Evolutionary conservation across 2,888 invertebrate species (phyloP).

Genomic region (Yponomeuta malinellus): DNA sequence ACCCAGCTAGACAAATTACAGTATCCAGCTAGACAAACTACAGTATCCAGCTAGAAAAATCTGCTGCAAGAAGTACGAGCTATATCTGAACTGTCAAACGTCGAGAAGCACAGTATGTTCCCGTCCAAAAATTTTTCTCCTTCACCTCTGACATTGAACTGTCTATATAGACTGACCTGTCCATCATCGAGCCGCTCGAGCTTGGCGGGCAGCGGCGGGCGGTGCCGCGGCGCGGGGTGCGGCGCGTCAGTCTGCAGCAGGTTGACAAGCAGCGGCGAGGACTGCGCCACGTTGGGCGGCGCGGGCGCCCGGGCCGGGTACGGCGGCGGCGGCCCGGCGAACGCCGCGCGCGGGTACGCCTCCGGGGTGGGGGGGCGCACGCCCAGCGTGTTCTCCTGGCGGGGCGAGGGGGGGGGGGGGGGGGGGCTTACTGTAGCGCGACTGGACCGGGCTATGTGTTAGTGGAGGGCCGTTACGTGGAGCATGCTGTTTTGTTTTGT

Average conservation of each 20-base stretch:
- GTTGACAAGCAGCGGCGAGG: slow-evolving; percentile 93
- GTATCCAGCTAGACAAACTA: neutral
- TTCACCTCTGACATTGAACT: too few relatives aligned
- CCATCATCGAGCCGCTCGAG: slow-evolving; percentile 35
- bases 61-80: too few relatives aligned
- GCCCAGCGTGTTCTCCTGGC: slow-evolving; percentile 37
- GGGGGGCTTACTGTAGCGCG: neutral
- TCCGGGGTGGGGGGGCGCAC: slow-evolving; percentile 45
- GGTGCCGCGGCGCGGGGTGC: slow-evolving; percentile 47
- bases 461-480: too few relatives aligned
- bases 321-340: slow-evolving; percentile 33
- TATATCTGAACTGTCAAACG: too few relatives aligned
- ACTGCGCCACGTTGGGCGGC: slow-evolving; percentile 80
- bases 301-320: slow-evolving; percentile 50
- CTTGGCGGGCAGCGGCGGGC: slow-evolving; percentile 56
- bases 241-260: slow-evolving; percentile 89
- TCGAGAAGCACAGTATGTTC: too few relatives aligned
- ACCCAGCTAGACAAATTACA: neutral
- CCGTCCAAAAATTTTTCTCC: too few relatives aligned
- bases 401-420: neutral
- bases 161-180: neutral
- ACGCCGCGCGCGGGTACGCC: slow-evolving; percentile 24
- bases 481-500: too few relatives aligned
- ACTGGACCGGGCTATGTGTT: neutral
- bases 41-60: too few relatives aligned